Conservation (phyloP, 1,140 invertebrate genomes). For the Drosophila truncata region DNA sequence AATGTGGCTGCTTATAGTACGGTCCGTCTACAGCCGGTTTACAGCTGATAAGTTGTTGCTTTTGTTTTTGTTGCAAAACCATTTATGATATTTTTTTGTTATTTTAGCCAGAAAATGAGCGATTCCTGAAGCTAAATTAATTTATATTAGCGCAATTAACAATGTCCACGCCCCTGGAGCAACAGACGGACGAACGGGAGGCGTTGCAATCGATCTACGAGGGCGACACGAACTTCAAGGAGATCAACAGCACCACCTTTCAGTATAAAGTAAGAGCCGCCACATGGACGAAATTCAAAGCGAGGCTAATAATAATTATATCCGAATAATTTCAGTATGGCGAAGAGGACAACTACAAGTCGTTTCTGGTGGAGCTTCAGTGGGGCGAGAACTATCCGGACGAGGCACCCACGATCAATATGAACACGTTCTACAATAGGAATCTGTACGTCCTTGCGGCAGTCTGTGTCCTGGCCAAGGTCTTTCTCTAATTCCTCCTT, state of each 20-base stretch:
- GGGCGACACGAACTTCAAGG: constrained; percentile 94
- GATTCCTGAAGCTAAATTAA: constrained; percentile 2
- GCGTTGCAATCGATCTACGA: constrained; percentile 97
- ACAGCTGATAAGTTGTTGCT: constrained; percentile 56
- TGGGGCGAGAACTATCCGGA: constrained; percentile 95
- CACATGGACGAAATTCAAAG: constrained; percentile 22
- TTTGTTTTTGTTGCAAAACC: constrained; percentile 59
- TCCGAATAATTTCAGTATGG: constrained; percentile 89
- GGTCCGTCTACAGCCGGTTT: constrained; percentile 9
- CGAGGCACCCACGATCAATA: constrained; percentile 92
- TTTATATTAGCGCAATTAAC: constrained; percentile 24
- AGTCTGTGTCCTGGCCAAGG: neutral
- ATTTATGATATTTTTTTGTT: constrained; percentile 46
- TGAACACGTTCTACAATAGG: constrained; percentile 97
- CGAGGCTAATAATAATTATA: neutral
- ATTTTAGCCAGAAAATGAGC: constrained; percentile 23
- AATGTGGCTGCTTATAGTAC: neutral
- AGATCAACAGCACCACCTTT: constrained; percentile 91
- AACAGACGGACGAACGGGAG: constrained; percentile 95
- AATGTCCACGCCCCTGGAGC: constrained; percentile 88
- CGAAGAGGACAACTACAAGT: constrained; percentile 91
- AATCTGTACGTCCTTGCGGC: constrained; percentile 91
- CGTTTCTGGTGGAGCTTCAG: constrained; percentile 94
- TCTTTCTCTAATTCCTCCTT: constrained; percentile 15
- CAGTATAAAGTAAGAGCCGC: constrained; percentile 93